These are phyloP conservation scores for Cerceris rybyensis DNA, from an alignment of 2,888 invertebrate genomes.

Conservation along the genomic window DNA sequence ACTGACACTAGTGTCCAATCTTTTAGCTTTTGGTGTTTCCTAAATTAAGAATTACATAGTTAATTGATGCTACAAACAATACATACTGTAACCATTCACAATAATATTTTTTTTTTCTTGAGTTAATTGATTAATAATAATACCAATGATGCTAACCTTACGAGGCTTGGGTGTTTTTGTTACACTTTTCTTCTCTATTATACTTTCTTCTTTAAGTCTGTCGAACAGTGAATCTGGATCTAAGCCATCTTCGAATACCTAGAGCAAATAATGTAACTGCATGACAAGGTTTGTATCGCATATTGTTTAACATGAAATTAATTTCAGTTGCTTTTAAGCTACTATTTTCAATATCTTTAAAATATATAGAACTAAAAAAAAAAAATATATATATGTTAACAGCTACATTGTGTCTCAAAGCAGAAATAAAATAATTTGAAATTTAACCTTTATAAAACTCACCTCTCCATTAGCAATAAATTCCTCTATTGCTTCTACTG, in stretches of 20 bases:
- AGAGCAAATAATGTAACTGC: conserved; percentile 34
- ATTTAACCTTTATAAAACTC: conserved; percentile 61
- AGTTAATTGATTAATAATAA: background rate
- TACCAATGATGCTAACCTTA: conserved; percentile 74
- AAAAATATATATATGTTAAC: background rate
- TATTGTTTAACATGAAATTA: background rate
- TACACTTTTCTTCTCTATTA: conserved; percentile 80
- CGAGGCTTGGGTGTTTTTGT: conserved; percentile 81
- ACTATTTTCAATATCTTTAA: background rate
- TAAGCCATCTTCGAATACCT: conserved; percentile 84
- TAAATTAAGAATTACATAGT: conserved; percentile 50
- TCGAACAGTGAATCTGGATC: conserved; percentile 88
- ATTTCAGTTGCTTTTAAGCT: conserved; percentile 7
- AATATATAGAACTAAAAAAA: background rate
- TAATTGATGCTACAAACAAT: conserved; percentile 6
- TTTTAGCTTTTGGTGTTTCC: conserved; percentile 79
- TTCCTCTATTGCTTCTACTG: conserved; percentile 90
- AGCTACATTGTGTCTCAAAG: background rate
- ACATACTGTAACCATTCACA: background rate
- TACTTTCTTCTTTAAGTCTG: conserved; percentile 85
- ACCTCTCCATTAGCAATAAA: conserved; percentile 89
- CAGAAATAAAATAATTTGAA: conserved; percentile 6
- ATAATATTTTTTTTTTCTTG: background rate
- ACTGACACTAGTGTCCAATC: conserved; percentile 74
- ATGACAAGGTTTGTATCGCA: background rate